These are phyloP conservation scores for Agrochola litura DNA, from an alignment of 2,888 invertebrate species.

Conservation along the genomic window DNA sequence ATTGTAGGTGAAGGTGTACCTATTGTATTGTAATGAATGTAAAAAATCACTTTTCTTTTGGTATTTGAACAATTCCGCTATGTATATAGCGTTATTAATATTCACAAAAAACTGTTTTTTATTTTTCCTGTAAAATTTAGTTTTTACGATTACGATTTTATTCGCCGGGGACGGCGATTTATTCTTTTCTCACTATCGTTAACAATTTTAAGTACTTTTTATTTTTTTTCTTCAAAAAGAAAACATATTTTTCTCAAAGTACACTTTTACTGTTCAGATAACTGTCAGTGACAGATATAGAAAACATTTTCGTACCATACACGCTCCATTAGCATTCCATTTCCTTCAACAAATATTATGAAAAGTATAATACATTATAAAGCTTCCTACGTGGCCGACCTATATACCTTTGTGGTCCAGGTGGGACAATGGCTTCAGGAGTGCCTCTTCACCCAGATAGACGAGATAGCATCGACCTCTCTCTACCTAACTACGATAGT, in stretches of 20 bases:
- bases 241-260: conserved; percentile 2
- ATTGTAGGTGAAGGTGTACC: too few relatives aligned
- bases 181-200: too few relatives aligned
- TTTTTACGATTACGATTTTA: too few relatives aligned
- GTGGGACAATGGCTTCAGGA: conserved; percentile 73
- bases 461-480: conserved; percentile 68
- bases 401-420: conserved; percentile 68
- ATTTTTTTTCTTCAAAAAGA: not conserved
- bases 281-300: conserved; percentile 3
- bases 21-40: too few relatives aligned
- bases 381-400: conserved; percentile 46
- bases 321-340: conserved; percentile 11
- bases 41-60: too few relatives aligned
- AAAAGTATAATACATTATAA: conserved; percentile 40
- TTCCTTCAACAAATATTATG: conserved; percentile 51
- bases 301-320: conserved; percentile 20
- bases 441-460: conserved; percentile 80
- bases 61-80: too few relatives aligned
- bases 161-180: too few relatives aligned
- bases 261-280: not conserved
- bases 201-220: not conserved
- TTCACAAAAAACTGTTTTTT: too few relatives aligned
- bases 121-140: too few relatives aligned
- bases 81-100: too few relatives aligned
- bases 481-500: conserved; percentile 23